phyloP scores from a whole-genome alignment of 2,888 invertebrate species.

The Phytoseiulus persimilis region DNA sequence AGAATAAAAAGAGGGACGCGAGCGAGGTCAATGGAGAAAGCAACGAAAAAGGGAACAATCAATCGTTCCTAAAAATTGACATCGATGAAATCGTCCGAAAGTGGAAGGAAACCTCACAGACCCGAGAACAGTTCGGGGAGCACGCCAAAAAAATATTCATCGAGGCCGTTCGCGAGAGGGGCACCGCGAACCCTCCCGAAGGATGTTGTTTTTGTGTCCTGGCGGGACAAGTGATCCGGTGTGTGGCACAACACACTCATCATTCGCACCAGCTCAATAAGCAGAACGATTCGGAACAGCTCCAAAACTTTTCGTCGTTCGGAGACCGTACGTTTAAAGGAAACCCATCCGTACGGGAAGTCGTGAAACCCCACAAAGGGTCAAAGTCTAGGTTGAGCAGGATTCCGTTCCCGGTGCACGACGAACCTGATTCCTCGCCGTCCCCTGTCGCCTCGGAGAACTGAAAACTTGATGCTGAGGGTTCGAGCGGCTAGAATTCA shows the following conservation, averaged over 20 bases:
- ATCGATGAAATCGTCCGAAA: conserved; percentile 5
- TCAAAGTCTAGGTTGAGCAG: too few relatives aligned
- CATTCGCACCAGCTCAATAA: too few relatives aligned
- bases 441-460: neutral
- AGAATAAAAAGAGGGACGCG: neutral
- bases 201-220: neutral
- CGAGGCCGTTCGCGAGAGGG: neutral
- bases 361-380: too few relatives aligned
- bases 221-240: too few relatives aligned
- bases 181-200: neutral
- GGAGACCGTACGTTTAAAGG: too few relatives aligned
- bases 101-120: neutral
- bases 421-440: neutral
- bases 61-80: neutral
- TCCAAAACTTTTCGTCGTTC: too few relatives aligned
- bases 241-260: too few relatives aligned
- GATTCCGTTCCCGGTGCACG: neutral
- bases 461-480: neutral
- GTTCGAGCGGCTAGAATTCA: neutral
- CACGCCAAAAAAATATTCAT: neutral
- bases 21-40: neutral
- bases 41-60: neutral
- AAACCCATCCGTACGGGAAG: too few relatives aligned
- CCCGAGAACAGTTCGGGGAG: neutral
- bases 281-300: too few relatives aligned